A percentile compares a stretch with the other conserved stretches of the same genome.
These are phyloP conservation scores for Portevinia maculata DNA, from an alignment of 2,888 invertebrate species.

Conservation along the genomic window DNA sequence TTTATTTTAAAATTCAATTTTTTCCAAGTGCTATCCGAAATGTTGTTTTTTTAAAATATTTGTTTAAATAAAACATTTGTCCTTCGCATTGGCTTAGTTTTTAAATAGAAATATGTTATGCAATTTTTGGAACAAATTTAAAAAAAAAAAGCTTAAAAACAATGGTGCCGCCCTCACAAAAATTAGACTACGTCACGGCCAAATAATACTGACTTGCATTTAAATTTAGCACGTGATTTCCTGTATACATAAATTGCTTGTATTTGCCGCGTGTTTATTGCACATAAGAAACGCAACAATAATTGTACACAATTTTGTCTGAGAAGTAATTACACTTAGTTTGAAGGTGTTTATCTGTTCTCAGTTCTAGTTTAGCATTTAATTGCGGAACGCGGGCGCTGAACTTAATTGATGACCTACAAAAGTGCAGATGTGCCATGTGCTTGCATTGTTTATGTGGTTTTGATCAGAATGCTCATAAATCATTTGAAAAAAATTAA, in stretches of 20 bases:
- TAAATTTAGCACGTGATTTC: slow-evolving; percentile 33
- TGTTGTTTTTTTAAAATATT: not conserved
- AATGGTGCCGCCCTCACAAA: slow-evolving; percentile 5
- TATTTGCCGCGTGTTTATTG: slow-evolving; percentile 6
- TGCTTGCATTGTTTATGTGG: not conserved
- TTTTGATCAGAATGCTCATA: too few species aligned
- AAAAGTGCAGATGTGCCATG: not conserved
- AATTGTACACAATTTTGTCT: slow-evolving; percentile 1
- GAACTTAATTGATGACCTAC: slow-evolving; percentile 23
- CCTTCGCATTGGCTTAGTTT: slow-evolving; percentile 24
- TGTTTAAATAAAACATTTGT: slow-evolving; percentile 8
- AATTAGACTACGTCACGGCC: not conserved
- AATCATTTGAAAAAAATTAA: too few species aligned
- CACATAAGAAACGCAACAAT: not conserved
- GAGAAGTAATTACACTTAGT: slow-evolving; percentile 22
- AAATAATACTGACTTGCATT: slow-evolving; percentile 3
- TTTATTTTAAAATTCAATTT: not conserved
- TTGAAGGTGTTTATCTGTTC: not conserved
- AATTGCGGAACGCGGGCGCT: slow-evolving; percentile 7
- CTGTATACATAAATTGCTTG: not conserved
- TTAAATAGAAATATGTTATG: slow-evolving; percentile 9
- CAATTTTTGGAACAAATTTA: slow-evolving; percentile 7
- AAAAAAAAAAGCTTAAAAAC: slow-evolving; percentile 23
- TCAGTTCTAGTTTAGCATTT: slow-evolving; percentile 1
- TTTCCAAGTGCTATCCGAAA: not conserved